A percentile compares a stretch with the other conserved stretches of the same genome.
Evolutionary conservation across 2,888 invertebrate genomes (phyloP).

Genomic region (Cephus pulcher): DNA sequence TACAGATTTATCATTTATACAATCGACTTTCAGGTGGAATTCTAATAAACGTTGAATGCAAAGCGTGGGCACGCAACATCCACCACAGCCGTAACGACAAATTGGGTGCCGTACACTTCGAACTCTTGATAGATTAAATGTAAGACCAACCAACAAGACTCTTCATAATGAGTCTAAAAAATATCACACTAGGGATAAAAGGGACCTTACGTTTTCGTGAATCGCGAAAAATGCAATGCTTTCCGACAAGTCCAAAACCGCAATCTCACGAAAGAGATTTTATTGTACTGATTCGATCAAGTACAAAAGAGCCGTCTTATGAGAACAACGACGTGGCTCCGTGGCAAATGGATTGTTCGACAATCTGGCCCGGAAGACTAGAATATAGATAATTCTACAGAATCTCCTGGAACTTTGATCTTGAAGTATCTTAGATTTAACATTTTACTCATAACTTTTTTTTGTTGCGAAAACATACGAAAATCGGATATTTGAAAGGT

Average conservation of each 20-base stretch:
- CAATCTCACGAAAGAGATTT: not conserved
- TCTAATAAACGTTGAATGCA: conserved; percentile 77
- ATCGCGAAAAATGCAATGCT: not conserved
- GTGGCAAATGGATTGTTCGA: too few relatives aligned
- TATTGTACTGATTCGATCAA: not conserved
- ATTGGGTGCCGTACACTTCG: conserved; percentile 80
- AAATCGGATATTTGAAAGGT: not conserved
- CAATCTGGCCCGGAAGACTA: not conserved
- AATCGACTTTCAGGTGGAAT: conserved; percentile 69
- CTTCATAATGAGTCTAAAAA: not conserved
- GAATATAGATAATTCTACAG: not conserved
- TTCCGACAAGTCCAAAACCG: not conserved
- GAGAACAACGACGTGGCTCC: not conserved
- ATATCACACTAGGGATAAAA: not conserved
- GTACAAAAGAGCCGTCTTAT: not conserved
- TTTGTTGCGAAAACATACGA: not conserved
- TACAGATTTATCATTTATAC: not conserved
- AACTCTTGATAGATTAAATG: conserved; percentile 72
- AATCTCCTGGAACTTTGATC: not conserved
- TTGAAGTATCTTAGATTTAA: not conserved
- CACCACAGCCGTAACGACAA: conserved; percentile 76
- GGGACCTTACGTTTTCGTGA: not conserved
- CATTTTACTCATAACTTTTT: not conserved
- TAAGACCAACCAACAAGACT: not conserved
- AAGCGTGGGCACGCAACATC: conserved; percentile 79